These are phyloP conservation scores for Galemys pyrenaicus DNA, from an alignment of 2,113 vertebrate species.

Conservation along the genomic window DNA sequence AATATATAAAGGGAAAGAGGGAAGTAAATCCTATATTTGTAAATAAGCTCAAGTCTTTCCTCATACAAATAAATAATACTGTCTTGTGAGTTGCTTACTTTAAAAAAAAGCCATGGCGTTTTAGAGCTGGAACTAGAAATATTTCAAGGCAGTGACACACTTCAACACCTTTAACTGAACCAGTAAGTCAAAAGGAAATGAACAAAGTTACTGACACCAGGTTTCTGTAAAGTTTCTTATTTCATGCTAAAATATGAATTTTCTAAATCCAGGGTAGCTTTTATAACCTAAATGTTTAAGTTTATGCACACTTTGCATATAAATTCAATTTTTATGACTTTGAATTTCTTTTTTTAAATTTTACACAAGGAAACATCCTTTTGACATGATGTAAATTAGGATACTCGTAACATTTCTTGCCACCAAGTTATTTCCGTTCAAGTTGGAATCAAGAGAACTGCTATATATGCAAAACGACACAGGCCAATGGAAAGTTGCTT, in stretches of 20 bases:
- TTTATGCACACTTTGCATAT: neutral
- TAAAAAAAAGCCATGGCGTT: neutral
- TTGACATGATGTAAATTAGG: neutral
- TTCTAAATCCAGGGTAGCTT: slow-evolving; percentile 29
- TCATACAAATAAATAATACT: neutral
- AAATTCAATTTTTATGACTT: neutral
- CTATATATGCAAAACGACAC: neutral
- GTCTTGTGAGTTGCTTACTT: neutral
- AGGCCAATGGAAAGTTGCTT: slow-evolving; percentile 39
- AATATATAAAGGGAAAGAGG: neutral
- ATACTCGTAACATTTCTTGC: neutral
- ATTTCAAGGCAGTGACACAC: neutral
- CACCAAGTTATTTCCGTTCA: neutral
- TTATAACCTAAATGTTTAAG: slow-evolving; percentile 12
- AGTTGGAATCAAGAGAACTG: neutral
- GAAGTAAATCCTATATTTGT: neutral
- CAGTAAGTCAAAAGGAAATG: slow-evolving; percentile 33
- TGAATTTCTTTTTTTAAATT: slow-evolving; percentile 17
- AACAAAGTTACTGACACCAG: neutral
- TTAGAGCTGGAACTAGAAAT: neutral
- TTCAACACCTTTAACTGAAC: slow-evolving; percentile 1
- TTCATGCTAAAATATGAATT: slow-evolving; percentile 5
- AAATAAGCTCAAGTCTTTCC: neutral
- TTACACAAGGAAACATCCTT: neutral
- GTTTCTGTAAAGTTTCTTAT: slow-evolving; percentile 44